Evolutionary conservation across 2,797 vertebrate genomes (phyloP), one percentile per base, ranked within the genome.

Genomic region (Monodelphis domestica): DNA sequence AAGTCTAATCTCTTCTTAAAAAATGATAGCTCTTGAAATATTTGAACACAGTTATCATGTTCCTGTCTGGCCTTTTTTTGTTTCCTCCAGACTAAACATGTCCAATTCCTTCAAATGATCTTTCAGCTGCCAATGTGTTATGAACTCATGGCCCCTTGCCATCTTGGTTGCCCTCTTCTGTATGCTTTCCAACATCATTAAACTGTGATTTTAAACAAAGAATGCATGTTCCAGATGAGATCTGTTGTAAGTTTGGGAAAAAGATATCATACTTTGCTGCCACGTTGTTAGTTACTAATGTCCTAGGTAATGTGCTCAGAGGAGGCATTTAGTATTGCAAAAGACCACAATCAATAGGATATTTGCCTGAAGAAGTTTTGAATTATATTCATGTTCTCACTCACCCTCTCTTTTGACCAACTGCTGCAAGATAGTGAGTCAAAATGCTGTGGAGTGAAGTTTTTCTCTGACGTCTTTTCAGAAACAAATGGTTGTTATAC

Each of bases 321-420:
- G 17, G 90, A 38, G 28, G n/a, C 17, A 78, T 28, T 26, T 52
- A 0, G 0, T 1, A 14, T 1, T 38, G 24, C 1, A n/a, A 38
- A 30, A 51, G 10, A 33, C 17, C 29, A 52, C 50, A 54, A n/a
- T 56, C 53, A 88, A 70, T 38, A 91, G 84, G 87, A 57, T 15
- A 3, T 0, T 14, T 78, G n/a, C 24, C 21, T 0, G 0, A 63
- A 3, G 50, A 59, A 88, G 28, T n/a, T 53, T 59, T 89, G 45
- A 90, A 91, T 53, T 38, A 59, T 30, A 89, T 33, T 7, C 29
- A 9, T 11, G 5, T 57, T 87, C 54, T 89, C 54, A 28, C 30
- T 45, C n/a, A 87, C 0, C 3, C 56, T 63, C 52, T 88, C 24
- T 33, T 15, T 56, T 15, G 17, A 5, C 63, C 21, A 51, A 1